Evolutionary conservation across 2,797 vertebrate genomes (phyloP), one percentile per base, ranked within the genome.

Genomic region (Ptychadena robeensis): DNA sequence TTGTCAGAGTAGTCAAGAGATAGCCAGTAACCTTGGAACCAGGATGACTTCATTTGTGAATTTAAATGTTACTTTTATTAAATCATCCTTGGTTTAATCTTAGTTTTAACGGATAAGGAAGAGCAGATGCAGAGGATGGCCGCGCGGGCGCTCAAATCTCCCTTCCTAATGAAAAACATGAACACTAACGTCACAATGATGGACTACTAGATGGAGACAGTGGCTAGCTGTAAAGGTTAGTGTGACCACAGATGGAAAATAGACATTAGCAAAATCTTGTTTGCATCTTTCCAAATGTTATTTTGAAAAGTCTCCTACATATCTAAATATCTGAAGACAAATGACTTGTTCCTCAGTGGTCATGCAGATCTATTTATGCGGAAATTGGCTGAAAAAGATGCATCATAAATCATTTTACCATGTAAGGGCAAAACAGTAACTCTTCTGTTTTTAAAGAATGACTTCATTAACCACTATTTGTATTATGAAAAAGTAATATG

Each of bases 91-190:
- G 12, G 63, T 64, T 65, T 40, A 65, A 25, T 35, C 27, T 31
- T 38, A 65, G 28, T 66, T 77, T 77, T 66, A 65, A 37, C 74
- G 22, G 74, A 77, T 66, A 34, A n/a, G 38, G 73, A 27, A 76
- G 74, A 66, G 37, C 37, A 77, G 74, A 77, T 53, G 28, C 30
- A 44, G 27, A 34, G 63, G 28, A 66, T 66, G 74, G 7, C 63
- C 0, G 37, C 25, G 63, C 15, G 1, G 34, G 74, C 74, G 48
- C 74, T 77, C 74, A 66, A 35, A 77, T 77, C 37, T 65, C 44
- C 40, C 40, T 65, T 22, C 63, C 38, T 77, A 77, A 66, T 77
- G 63, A 77, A 77, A 77, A 77, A 77, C 74, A 77, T 77, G 74
- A 77, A 66, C 27, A 40, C 31, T 27, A 57, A 66, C 75, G 31